These are phyloP conservation scores for Cygnus olor DNA, from an alignment of 2,797 vertebrate genomes.

Conservation along the genomic window DNA sequence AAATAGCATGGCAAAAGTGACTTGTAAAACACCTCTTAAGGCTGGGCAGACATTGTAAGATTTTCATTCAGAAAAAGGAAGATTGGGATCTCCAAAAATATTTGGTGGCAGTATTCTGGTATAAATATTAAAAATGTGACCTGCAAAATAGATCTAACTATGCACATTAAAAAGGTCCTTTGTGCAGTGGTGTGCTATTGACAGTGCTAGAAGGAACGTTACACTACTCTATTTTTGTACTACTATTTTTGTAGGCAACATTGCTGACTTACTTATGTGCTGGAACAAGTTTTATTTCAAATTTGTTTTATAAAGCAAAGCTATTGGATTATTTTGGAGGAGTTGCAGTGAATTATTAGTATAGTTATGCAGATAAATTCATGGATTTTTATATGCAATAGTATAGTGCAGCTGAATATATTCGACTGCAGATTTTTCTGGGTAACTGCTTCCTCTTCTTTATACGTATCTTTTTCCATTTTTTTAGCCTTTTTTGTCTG, in stretches of 20 bases:
- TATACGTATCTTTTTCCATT: neutral
- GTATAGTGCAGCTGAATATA: neutral
- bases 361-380: neutral
- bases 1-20: neutral
- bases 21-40: neutral
- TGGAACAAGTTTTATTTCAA: neutral
- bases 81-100: neutral
- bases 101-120: neutral
- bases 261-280: neutral
- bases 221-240: neutral
- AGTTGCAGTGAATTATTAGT: neutral
- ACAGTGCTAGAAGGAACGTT: neutral
- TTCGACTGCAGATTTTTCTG: neutral
- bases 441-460: neutral
- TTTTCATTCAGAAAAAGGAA: neutral
- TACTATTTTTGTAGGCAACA: neutral
- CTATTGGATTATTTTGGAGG: neutral
- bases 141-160: neutral
- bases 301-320: neutral
- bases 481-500: neutral
- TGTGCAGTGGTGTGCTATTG: neutral
- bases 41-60: neutral
- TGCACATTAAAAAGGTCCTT: neutral
- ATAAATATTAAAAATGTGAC: neutral
- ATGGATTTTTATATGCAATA: neutral